Percentiles rank a stretch among this genome's conserved stretches.
phyloP scores from a whole-genome alignment of 2,113 vertebrate species.

The Solea senegalensis region DNA sequence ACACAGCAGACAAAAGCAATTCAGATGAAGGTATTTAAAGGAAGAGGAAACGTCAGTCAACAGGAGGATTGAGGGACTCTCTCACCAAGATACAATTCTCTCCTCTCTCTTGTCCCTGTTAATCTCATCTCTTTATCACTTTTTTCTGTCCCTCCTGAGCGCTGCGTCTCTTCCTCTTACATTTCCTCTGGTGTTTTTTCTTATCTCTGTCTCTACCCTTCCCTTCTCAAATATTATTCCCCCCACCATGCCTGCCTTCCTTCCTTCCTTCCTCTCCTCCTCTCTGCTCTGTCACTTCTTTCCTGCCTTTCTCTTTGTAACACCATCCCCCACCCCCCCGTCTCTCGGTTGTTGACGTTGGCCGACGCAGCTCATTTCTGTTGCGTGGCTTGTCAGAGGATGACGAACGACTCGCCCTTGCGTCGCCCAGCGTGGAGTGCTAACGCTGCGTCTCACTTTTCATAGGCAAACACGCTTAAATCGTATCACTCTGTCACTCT shows the following conservation, averaged over 20 bases:
- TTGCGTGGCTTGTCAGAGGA: conserved; percentile 61
- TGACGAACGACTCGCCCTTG: conserved; percentile 63
- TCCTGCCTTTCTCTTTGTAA: conserved; percentile 55
- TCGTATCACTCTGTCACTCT: conserved; percentile 39
- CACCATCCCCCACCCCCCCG: conserved; percentile 40
- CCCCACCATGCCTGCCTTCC: conserved; percentile 23
- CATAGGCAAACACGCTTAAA: conserved; percentile 30
- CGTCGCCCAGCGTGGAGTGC: conserved; percentile 27
- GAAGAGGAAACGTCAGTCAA: conserved; percentile 71
- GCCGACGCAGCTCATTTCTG: conserved; percentile 36
- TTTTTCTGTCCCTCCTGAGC: conserved; percentile 22
- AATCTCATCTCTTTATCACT: conserved; percentile 55
- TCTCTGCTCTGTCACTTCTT: conserved; percentile 49
- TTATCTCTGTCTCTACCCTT: conserved; percentile 48
- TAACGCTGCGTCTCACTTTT: conserved; percentile 49
- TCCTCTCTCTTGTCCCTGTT: conserved; percentile 43
- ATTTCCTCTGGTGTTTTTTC: conserved; percentile 10
- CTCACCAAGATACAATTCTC: conserved; percentile 61
- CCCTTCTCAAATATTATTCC: conserved; percentile 46
- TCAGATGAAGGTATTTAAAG: conserved; percentile 65
- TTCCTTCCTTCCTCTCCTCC: conserved; percentile 26
- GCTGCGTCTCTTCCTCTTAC: conserved; percentile 12
- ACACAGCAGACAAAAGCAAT: conserved; percentile 54
- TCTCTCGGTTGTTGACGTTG: conserved; percentile 68
- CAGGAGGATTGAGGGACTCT: conserved; percentile 61